phyloP scores from a whole-genome alignment of 2,797 vertebrate species.

The Anguilla marmorata region DNA sequence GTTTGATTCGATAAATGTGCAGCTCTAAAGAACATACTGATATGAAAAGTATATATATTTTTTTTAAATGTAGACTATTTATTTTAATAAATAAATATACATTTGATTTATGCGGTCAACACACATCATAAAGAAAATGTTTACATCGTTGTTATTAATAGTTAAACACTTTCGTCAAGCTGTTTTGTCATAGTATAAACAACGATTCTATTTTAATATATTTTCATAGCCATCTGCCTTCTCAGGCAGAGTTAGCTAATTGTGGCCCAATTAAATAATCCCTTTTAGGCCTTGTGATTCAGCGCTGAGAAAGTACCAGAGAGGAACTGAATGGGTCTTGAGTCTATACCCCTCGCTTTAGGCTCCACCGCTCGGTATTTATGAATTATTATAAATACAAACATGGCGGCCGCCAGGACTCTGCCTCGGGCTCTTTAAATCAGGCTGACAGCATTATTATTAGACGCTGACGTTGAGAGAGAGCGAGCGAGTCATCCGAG shows the following conservation, averaged over 20 bases:
- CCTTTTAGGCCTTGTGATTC: background rate
- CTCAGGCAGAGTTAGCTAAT: background rate
- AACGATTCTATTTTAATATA: background rate
- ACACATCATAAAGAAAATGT: too few relatives aligned
- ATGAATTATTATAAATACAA: slow-evolving; percentile 33
- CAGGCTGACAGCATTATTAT: slow-evolving; percentile 36
- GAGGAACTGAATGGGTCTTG: background rate
- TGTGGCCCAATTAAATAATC: background rate
- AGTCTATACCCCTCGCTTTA: background rate
- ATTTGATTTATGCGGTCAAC: too few relatives aligned
- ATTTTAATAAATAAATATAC: background rate
- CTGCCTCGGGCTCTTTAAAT: slow-evolving; percentile 31
- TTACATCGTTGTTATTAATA: too few relatives aligned
- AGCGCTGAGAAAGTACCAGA: background rate
- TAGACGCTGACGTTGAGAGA: slow-evolving; percentile 1
- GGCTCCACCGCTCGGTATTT: slow-evolving; percentile 20
- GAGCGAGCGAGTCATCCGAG: slow-evolving; percentile 4
- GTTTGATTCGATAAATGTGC: background rate
- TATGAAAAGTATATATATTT: too few relatives aligned
- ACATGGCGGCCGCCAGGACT: slow-evolving; percentile 21
- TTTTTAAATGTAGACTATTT: background rate
- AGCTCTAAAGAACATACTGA: background rate
- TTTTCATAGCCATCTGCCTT: background rate
- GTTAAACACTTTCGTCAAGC: background rate
- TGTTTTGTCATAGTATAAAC: background rate